Conservation (phyloP, 2,797 vertebrate species). For the Neopelma chrysocephalum region DNA sequence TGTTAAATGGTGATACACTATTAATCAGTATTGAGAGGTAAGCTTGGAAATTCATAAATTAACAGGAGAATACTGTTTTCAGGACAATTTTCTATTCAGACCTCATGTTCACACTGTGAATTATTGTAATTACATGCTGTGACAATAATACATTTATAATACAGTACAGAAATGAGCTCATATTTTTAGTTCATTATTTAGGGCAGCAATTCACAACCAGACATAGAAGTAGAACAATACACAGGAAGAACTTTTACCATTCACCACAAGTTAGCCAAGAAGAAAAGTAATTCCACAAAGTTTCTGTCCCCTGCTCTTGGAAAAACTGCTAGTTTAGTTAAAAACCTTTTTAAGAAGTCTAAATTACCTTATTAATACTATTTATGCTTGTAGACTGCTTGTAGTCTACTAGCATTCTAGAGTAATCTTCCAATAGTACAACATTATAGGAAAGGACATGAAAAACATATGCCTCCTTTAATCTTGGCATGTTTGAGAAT, state of each 20-base stretch:
- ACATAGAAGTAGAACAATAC: neutral
- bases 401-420: neutral
- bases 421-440: neutral
- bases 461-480: neutral
- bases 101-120: slow-evolving; percentile 50
- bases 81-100: slow-evolving; percentile 64
- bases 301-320: neutral
- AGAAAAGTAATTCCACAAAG: slow-evolving; percentile 19
- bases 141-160: slow-evolving; percentile 71
- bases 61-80: slow-evolving; percentile 53
- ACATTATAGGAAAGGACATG: neutral
- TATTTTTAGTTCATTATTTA: slow-evolving; percentile 65
- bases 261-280: neutral
- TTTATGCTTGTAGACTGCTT: neutral
- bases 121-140: slow-evolving; percentile 69
- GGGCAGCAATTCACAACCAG: slow-evolving; percentile 44
- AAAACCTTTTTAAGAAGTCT: slow-evolving; percentile 13
- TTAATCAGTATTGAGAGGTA: slow-evolving; percentile 58
- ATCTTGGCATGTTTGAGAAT: neutral
- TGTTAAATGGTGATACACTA: slow-evolving; percentile 35
- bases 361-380: neutral
- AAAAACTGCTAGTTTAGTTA: slow-evolving; percentile 18
- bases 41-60: slow-evolving; percentile 62
- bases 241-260: slow-evolving; percentile 28
- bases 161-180: slow-evolving; percentile 47